Conservation (phyloP, 1,140 invertebrate genomes). For the Trissolcus basalis region DNA sequence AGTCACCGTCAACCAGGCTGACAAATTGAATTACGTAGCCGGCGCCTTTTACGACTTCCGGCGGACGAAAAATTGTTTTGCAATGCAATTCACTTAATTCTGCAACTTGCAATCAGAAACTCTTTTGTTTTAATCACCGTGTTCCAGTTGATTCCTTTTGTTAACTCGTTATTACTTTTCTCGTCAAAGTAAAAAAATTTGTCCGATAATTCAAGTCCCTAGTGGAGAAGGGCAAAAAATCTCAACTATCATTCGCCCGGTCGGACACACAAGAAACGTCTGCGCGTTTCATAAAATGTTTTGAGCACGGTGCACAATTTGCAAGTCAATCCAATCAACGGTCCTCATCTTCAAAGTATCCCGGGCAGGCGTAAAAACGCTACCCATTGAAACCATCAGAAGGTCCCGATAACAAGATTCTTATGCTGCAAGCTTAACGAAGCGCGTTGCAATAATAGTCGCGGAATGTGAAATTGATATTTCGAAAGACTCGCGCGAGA, state of each 20-base stretch:
- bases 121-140: conserved; percentile 13
- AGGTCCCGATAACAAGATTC: conserved; percentile 30
- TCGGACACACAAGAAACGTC: conserved; percentile 9
- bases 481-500: conserved; percentile 17
- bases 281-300: conserved; percentile 44
- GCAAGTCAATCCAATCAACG: conserved; percentile 56
- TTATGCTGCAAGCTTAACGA: conserved; percentile 27
- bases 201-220: too few relatives aligned
- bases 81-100: conserved; percentile 22
- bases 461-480: conserved; percentile 43
- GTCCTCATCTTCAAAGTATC: conserved; percentile 38
- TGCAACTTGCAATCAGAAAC: conserved; percentile 3
- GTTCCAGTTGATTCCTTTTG: conserved; percentile 3
- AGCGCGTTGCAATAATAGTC: conserved; percentile 15
- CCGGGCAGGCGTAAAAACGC: conserved; percentile 35
- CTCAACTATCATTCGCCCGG: too few relatives aligned
- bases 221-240: too few relatives aligned
- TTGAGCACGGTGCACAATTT: conserved; percentile 45
- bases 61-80: conserved; percentile 17
- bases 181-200: not conserved
- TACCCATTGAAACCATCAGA: conserved; percentile 25
- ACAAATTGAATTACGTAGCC: conserved; percentile 39
- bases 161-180: conserved; percentile 13
- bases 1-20: conserved; percentile 28
- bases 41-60: conserved; percentile 38